Evolutionary conservation across 2,888 invertebrate species (phyloP).

Genomic region (Pyralis farinalis): DNA sequence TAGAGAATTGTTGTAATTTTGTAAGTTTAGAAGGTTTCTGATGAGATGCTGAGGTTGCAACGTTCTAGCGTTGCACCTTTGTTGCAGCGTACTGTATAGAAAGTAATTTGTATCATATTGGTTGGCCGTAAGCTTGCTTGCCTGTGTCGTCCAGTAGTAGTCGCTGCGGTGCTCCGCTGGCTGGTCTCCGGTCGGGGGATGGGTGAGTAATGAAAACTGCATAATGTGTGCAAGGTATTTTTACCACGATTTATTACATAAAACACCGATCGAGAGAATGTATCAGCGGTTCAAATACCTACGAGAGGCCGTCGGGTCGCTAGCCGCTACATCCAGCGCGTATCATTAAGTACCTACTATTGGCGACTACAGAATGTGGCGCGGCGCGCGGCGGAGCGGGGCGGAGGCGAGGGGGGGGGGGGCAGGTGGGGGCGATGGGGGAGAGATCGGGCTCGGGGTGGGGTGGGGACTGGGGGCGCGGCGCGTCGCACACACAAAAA

Average conservation of each 20-base stretch:
- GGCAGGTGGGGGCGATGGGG: too few relatives aligned
- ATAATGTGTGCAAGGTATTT: constrained; percentile 58
- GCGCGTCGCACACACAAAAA: constrained; percentile 29
- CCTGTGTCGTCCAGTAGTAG: too few relatives aligned
- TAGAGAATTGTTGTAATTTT: too few relatives aligned
- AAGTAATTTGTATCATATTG: too few relatives aligned
- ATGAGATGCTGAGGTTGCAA: too few relatives aligned
- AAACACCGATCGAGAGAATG: constrained; percentile 54
- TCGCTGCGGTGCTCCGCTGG: not conserved
- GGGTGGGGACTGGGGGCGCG: constrained; percentile 1
- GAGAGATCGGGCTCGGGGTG: too few relatives aligned
- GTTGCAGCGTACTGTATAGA: too few relatives aligned
- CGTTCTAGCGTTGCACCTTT: too few relatives aligned
- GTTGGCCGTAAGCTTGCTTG: too few relatives aligned
- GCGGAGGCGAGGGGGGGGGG: too few relatives aligned
- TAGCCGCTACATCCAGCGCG: constrained; percentile 22
- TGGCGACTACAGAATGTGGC: constrained; percentile 8
- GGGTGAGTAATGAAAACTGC: constrained; percentile 44
- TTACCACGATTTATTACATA: constrained; percentile 63
- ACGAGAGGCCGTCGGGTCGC: constrained; percentile 34
- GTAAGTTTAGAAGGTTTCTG: too few relatives aligned
- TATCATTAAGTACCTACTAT: constrained; percentile 20
- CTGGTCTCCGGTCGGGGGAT: not conserved
- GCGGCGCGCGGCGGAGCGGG: too few relatives aligned
- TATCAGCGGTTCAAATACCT: constrained; percentile 38